Base-by-base conservation (phyloP, 2,888 invertebrate genomes). In the Rhagonycha lutea region DNA sequence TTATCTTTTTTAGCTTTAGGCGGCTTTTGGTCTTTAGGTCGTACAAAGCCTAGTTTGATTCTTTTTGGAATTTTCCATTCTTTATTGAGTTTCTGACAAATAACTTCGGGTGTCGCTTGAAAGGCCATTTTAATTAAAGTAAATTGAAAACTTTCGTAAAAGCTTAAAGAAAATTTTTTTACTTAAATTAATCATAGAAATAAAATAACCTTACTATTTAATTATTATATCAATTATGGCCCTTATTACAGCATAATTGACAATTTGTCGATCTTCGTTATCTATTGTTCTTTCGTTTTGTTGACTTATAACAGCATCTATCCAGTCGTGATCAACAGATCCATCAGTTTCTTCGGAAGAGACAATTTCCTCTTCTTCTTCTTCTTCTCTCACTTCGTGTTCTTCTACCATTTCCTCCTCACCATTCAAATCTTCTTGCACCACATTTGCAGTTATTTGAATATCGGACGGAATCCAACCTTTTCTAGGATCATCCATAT, bases 141-240 rank as follows among this genome's bases (percentile, higher is more conserved):
- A 78, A 85, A 88, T 75, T 86, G 86, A 76, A 88, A 88, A 69
- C 82, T 84, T 70, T 86, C 85, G 78, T 86, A 84, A 78, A 88
- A 87, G 78, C 87, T 87, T 75, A 77, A 83, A 32, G 1, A 14
- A 28, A 47, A 3, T 2, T 0, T 12, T 32, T 32, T n/a, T 32
- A 32, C 32, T n/a, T 26, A 67, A 28, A 67, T 26, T 14, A 7
- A 67, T 26, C 0, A 63, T 24, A 11, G 2, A 62, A 23, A 68
- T 12, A 7, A 47, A 68, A 73, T 60, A 11, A 61, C 80, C 86
- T 84, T 83, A 88, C 86, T 87, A 86, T 76, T 87, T 86, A 79
- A 86, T 85, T 60, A 87, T 82, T 74, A 87, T 85, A 76, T 88
- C 83, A 70, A 86, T 85, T 24, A 88, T 85, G 8, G 86, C 86